A percentile compares a stretch with the other conserved stretches of the same genome.
Evolutionary conservation across 1,140 invertebrate genomes (phyloP).

Genomic region (Orchestia grillus): DNA sequence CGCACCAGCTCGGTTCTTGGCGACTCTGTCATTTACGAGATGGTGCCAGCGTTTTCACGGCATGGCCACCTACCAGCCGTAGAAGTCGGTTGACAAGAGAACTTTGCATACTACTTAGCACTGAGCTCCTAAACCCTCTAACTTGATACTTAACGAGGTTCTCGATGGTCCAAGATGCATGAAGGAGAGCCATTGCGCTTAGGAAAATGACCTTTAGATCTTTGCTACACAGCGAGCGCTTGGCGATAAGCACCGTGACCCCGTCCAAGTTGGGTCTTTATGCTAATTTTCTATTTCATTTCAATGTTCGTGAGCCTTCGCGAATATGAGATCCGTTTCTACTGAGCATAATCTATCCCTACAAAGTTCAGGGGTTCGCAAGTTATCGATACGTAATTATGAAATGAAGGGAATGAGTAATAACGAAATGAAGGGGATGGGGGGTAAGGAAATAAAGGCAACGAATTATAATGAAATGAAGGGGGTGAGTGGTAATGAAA

Average conservation of each 20-base stretch:
- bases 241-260: neutral
- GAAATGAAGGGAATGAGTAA: no score
- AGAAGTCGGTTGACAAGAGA: conserved; percentile 13
- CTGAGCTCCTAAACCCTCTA: conserved; percentile 12
- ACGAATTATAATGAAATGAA: no score
- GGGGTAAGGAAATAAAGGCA: no score
- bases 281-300: conserved; percentile 20
- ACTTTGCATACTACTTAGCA: conserved; percentile 49
- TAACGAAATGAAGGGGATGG: no score
- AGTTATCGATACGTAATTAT: neutral
- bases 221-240: neutral
- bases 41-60: neutral
- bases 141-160: conserved; percentile 48
- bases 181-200: conserved; percentile 27
- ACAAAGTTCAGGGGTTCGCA: neutral
- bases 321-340: neutral
- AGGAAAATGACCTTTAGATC: conserved; percentile 35
- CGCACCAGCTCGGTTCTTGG: neutral
- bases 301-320: neutral
- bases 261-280: neutral
- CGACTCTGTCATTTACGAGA: neutral
- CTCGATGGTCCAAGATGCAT: conserved; percentile 50
- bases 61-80: neutral
- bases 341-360: neutral
- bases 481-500: no score